phyloP scores from a whole-genome alignment of 2,797 vertebrate species.

The Poecilia velifera region DNA sequence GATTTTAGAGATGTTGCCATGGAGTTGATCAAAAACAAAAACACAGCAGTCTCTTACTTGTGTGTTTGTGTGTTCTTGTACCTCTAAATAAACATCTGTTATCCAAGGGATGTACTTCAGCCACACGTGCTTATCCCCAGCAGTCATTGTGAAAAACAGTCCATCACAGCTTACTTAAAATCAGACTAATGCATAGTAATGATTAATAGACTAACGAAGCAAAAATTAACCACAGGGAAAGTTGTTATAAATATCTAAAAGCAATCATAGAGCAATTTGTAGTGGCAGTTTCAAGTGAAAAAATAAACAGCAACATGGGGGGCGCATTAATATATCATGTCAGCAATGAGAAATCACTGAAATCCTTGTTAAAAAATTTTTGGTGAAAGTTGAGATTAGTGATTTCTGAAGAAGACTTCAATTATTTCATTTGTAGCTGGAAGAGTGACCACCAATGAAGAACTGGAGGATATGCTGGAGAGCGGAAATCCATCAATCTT shows the following conservation, averaged over 20 bases:
- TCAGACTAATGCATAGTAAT: background rate
- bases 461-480: constrained; percentile 95
- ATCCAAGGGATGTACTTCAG: background rate
- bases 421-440: constrained; percentile 83
- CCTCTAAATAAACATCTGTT: background rate
- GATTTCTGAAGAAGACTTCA: background rate
- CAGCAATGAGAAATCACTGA: background rate
- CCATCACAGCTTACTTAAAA: background rate
- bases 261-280: background rate
- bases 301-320: background rate
- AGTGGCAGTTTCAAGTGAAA: background rate
- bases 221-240: background rate
- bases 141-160: background rate
- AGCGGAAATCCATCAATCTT: constrained; percentile 93
- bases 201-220: background rate
- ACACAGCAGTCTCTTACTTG: background rate
- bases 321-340: too few relatives aligned
- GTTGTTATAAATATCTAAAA: background rate
- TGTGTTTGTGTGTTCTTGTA: background rate
- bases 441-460: constrained; percentile 89
- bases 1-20: background rate
- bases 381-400: background rate
- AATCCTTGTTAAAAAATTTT: background rate
- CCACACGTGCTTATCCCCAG: background rate
- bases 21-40: background rate